Evolutionary conservation across 2,113 vertebrate species (phyloP).

Genomic region (Colius striatus): DNA sequence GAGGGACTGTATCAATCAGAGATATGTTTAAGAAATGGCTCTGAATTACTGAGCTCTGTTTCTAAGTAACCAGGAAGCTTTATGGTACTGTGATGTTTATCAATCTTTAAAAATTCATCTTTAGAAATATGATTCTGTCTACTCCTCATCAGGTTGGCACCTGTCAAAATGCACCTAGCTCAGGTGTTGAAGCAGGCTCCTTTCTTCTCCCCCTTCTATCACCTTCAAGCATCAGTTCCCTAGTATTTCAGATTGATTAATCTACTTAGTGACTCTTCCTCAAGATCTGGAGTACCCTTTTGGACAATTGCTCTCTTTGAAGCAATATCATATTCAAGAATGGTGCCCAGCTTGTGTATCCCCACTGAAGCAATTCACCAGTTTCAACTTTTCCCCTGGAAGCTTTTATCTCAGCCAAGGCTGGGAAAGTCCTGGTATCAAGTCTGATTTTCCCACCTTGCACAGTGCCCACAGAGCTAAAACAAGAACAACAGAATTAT

Average conservation of each 20-base stretch:
- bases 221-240: not conserved
- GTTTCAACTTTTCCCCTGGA: not conserved
- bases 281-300: not conserved
- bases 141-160: not conserved
- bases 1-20: not conserved
- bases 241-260: not conserved
- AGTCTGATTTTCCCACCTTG: not conserved
- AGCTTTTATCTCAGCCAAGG: not conserved
- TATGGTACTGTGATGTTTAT: not conserved
- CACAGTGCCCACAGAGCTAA: not conserved
- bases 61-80: conserved; percentile 28
- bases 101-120: not conserved
- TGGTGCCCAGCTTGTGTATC: not conserved
- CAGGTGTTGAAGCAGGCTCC: not conserved
- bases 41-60: conserved; percentile 25
- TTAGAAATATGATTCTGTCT: not conserved
- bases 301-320: not conserved
- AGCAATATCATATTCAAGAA: not conserved
- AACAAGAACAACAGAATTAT: not conserved
- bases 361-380: not conserved
- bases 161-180: not conserved
- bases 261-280: not conserved
- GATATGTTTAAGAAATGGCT: conserved; percentile 6
- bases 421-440: not conserved
- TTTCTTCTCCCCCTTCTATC: not conserved